Percentiles rank a stretch among this genome's conserved stretches.
These are phyloP conservation scores for Apostichopus japonicus DNA, from an alignment of 35 echinoderm and acorn worm genomes.

Conservation along the genomic window DNA sequence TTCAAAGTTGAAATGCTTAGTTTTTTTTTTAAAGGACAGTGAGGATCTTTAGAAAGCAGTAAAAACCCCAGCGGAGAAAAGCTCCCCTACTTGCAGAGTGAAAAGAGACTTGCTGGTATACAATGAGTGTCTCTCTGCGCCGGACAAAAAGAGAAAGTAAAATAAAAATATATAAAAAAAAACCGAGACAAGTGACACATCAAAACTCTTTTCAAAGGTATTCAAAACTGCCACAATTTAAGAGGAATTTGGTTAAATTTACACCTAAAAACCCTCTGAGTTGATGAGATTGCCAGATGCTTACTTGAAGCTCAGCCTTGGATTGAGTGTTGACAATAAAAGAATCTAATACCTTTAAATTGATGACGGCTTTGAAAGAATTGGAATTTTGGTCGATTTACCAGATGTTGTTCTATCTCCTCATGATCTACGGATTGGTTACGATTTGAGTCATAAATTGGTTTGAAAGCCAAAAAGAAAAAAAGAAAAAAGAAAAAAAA, in stretches of 20 bases:
- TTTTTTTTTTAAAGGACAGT: background rate
- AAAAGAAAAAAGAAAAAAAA: background rate
- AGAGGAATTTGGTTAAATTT: background rate
- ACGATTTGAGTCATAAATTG: slow-evolving; percentile 11
- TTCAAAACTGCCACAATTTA: background rate
- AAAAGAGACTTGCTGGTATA: background rate
- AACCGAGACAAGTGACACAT: background rate
- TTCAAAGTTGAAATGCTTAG: background rate
- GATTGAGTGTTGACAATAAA: slow-evolving; percentile 2
- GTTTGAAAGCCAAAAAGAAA: background rate
- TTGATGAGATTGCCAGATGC: slow-evolving; percentile 7
- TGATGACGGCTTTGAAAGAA: slow-evolving; percentile 5
- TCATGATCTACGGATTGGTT: background rate
- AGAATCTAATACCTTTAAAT: background rate
- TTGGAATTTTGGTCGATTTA: slow-evolving; percentile 14
- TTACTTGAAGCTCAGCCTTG: background rate
- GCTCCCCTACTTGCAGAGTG: background rate
- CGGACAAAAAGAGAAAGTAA: background rate
- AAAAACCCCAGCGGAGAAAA: background rate
- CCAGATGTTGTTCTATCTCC: background rate
- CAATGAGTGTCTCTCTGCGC: slow-evolving; percentile 7
- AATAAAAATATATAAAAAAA: background rate
- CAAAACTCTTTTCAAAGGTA: slow-evolving; percentile 1
- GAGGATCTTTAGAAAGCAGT: background rate
- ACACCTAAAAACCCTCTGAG: background rate